Conservation (phyloP, 2,888 invertebrate species). For the Biston stratarius region DNA sequence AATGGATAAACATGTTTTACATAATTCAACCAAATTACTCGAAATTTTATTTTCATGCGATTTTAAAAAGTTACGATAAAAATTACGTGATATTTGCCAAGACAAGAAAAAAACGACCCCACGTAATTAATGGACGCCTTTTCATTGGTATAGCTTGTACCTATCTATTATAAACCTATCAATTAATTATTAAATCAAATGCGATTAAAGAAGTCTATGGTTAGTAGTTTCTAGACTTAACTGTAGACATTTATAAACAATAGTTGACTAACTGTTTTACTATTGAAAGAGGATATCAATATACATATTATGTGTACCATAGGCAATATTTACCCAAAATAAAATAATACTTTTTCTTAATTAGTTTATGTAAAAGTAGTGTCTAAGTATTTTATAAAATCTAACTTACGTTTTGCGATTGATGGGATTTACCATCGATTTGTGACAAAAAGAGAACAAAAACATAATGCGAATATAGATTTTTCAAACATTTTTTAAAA, state of each 20-base stretch:
- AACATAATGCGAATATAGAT: too few species aligned
- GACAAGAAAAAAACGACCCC: too few species aligned
- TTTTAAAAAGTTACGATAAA: too few species aligned
- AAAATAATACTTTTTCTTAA: constrained; percentile 69
- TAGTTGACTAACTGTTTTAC: background rate
- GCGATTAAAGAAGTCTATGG: background rate
- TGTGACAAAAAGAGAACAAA: background rate
- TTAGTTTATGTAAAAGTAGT: constrained; percentile 49
- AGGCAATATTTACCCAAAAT: constrained; percentile 31
- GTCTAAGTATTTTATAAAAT: constrained; percentile 59
- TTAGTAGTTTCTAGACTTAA: background rate
- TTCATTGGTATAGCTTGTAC: too few species aligned
- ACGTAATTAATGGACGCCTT: too few species aligned
- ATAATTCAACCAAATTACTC: too few species aligned
- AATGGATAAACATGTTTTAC: too few species aligned
- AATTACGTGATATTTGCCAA: too few species aligned
- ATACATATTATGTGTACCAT: background rate
- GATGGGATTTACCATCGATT: constrained; percentile 39
- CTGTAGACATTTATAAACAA: background rate
- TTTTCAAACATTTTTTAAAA: too few species aligned
- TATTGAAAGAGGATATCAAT: background rate
- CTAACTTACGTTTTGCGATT: constrained; percentile 63
- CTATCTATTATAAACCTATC: too few species aligned
- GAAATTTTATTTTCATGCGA: too few species aligned
- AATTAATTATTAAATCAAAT: background rate